A percentile compares a stretch with the other conserved stretches of the same genome.
Conservation (phyloP, 2,797 vertebrate species). For the Chloroceryle inda region DNA sequence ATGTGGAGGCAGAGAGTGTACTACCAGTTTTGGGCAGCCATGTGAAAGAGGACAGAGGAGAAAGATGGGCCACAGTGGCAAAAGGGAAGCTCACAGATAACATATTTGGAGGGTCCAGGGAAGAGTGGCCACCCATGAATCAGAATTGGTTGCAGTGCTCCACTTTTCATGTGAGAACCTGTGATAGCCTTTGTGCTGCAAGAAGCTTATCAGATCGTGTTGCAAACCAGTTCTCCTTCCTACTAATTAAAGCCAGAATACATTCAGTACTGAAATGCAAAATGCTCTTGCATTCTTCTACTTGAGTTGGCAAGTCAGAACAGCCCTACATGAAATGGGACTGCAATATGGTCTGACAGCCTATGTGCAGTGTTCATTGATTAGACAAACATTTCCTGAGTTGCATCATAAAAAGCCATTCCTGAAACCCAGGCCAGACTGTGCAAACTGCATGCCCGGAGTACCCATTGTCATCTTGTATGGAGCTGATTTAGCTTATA, state of each 20-base stretch:
- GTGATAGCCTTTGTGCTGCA: neutral
- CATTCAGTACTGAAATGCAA: neutral
- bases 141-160: neutral
- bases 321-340: neutral
- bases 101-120: neutral
- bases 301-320: constrained; percentile 34
- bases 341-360: neutral
- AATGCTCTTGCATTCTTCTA: constrained; percentile 36
- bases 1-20: neutral
- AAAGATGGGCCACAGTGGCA: neutral
- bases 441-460: neutral
- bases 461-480: neutral
- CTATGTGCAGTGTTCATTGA: neutral
- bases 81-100: neutral
- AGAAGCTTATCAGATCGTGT: neutral
- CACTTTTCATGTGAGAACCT: neutral
- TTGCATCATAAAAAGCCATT: neutral
- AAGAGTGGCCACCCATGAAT: neutral
- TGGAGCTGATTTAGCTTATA: neutral
- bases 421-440: neutral
- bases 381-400: neutral
- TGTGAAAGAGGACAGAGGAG: neutral
- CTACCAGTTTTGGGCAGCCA: neutral
- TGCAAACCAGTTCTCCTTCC: neutral
- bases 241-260: constrained; percentile 33